Base-by-base conservation (phyloP, 2,888 invertebrate species). In the Diplazon laetatorius region DNA sequence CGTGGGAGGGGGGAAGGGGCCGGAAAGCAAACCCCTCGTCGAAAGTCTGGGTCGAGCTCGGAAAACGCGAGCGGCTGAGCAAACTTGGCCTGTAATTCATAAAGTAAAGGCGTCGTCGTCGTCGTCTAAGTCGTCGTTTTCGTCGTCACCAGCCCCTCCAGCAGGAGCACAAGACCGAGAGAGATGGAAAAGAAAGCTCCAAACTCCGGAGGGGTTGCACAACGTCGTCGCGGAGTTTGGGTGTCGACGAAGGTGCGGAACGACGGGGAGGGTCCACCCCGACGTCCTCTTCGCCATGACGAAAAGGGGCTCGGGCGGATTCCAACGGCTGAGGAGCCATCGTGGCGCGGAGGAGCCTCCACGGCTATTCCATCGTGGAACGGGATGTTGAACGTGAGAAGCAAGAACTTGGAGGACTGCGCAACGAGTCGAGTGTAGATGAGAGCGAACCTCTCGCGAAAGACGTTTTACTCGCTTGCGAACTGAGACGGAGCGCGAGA, bases 21-120 rank as follows among this genome's bases (percentile, higher is more conserved):
- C 72, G 74, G 71, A 74, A 80, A 69, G 73, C 59, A 65, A 81
- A 76, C 72, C 69, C 59, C 14, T 69, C 16, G 52, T 46, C 30
- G 30, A 30, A 76, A 73, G 72, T 69, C 63, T 69, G 59, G 44
- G 39, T 66, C 48, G 72, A 42, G 66, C 48, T 76, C 48, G 55
- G 57, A 66, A 78, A 63, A 52, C 72, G 72, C 69, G 74, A 80
- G 68, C 69, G 75, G 70, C 65, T 80, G 76, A 70, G 52, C 68
- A 84, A 85, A 85, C 83, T 85, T 83, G 12, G 69, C 71, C 78
- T 79, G 82, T 84, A 84, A 84, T 83, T 85, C 81, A 82, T 82
- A 82, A 81, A 82, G 83, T 81, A 83, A 82, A 81, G 80, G 81
- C 79, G 69, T 72, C 50, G 73, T 63, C 66, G 71, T 78, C 48